Evolutionary conservation across 1,140 invertebrate genomes (phyloP), one percentile per base, ranked within the genome.

Genomic region (Penaeus vannamei): DNA sequence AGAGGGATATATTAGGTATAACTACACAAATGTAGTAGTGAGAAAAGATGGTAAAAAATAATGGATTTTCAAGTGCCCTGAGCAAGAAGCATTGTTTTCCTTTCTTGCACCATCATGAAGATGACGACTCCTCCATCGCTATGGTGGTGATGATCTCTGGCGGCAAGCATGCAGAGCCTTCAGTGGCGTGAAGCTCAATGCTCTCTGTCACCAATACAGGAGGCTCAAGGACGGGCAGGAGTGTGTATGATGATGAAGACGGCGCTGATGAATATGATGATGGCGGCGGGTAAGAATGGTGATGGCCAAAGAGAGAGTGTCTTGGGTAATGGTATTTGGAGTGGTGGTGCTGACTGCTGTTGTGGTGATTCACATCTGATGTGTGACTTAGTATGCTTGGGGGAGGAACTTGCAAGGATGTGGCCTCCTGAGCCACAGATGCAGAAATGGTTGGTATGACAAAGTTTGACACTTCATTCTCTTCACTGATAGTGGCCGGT

Each of bases 401-500:
- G 23, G 81, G 81, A 32, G 87, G 87, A 61, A 84, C 85, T 36
- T 86, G 85, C 36, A 86, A 53, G 26, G 84, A 79, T 60, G 85
- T 64, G 59, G 80, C 23, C 20, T 89, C 87, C 80, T 76, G 87
- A 64, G 81, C 87, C 66, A 89, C 87, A 62, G 81, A 84, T 42
- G 87, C 87, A 29, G 87, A 89, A 64, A 89, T 89, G 66, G 87
- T 89, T 36, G 87, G 87, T n/a, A 89, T 89, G 81, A 84, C 76
- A 69, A 83, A 42, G 59, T 76, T 59, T 64, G 86, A 87, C 76
- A 89, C 26, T 80, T 89, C 87, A 79, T 89, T 89, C 60, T 89
- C 87, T 60, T 89, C 87, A n/a, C 46, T 10, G 19, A 89, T 84
- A 42, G 59, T 64, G 29, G 87, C 87, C n/a, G 87, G 87, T 60